Evolutionary conservation across 1,140 invertebrate genomes (phyloP).

Genomic region (Tetramorium parvispinum): DNA sequence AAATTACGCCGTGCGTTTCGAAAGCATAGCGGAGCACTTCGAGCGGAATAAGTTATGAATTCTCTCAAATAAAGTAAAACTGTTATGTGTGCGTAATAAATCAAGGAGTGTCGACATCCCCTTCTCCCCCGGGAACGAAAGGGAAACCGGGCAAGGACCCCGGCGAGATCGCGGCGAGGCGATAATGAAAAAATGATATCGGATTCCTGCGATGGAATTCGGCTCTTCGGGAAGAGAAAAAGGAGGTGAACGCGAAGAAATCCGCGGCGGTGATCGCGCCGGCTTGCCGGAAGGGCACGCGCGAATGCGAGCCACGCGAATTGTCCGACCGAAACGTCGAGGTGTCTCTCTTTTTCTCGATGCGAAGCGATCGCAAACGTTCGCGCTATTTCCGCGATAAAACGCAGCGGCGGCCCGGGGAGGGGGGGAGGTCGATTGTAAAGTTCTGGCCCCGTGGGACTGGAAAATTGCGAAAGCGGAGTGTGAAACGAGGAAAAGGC

Average conservation of each 20-base stretch:
- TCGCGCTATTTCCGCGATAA: constrained; percentile 44
- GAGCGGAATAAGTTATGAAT: constrained; percentile 45
- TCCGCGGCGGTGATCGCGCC: too few species aligned
- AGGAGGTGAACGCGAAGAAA: background rate
- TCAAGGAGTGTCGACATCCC: constrained; percentile 12
- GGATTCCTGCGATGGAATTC: background rate
- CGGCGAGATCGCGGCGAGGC: background rate
- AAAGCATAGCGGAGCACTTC: constrained; percentile 27
- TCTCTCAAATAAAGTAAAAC: constrained; percentile 28
- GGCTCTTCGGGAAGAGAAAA: background rate
- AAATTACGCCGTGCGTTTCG: constrained; percentile 53
- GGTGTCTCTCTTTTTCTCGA: background rate
- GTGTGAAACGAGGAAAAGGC: constrained; percentile 27
- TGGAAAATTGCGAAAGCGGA: constrained; percentile 68
- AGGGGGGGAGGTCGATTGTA: background rate
- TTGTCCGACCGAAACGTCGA: background rate
- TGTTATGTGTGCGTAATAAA: constrained; percentile 13
- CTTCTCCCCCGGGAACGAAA: background rate
- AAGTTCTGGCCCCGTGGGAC: constrained; percentile 62
- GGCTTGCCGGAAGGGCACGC: background rate
- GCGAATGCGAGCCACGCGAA: background rate
- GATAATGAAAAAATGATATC: background rate
- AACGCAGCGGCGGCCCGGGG: background rate
- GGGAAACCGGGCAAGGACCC: background rate
- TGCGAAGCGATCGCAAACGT: constrained; percentile 2